phyloP scores from a whole-genome alignment of 2,888 invertebrate genomes.

The Mesorhabditis belari region DNA sequence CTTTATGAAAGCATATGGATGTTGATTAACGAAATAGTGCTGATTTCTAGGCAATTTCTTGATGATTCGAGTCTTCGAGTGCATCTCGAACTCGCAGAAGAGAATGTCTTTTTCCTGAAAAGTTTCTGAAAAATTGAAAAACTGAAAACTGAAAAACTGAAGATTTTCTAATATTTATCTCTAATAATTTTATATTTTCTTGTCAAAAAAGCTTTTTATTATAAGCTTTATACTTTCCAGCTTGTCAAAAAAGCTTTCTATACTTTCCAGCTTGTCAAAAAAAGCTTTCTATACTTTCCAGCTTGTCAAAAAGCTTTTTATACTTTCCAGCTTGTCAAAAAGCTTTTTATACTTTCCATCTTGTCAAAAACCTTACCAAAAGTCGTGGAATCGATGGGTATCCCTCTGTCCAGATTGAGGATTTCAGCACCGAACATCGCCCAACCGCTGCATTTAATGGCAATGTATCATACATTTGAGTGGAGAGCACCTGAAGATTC shows the following conservation, averaged over 20 bases:
- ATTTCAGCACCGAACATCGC: slow-evolving; percentile 92
- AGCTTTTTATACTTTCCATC: too few relatives aligned
- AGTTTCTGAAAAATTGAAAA: background rate
- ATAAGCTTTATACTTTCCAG: background rate
- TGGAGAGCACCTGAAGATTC: slow-evolving; percentile 69
- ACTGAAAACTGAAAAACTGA: background rate
- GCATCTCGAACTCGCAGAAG: slow-evolving; percentile 90
- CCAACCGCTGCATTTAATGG: slow-evolving; percentile 87
- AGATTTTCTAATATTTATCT: too few relatives aligned
- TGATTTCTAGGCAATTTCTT: slow-evolving; percentile 64
- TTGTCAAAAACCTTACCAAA: slow-evolving; percentile 55
- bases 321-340: too few relatives aligned
- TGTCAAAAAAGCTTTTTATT: background rate
- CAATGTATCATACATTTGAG: slow-evolving; percentile 89
- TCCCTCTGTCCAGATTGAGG: slow-evolving; percentile 79
- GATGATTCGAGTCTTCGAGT: slow-evolving; percentile 83
- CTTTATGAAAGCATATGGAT: slow-evolving; percentile 84
- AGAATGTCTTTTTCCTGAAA: slow-evolving; percentile 77
- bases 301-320: background rate
- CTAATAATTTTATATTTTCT: too few relatives aligned
- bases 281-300: background rate
- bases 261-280: too few relatives aligned
- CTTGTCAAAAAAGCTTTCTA: too few relatives aligned
- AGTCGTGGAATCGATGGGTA: slow-evolving; percentile 60
- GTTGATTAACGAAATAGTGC: slow-evolving; percentile 72